Conservation (phyloP, 2,888 invertebrate genomes). For the Lasioglossum villosulum region DNA sequence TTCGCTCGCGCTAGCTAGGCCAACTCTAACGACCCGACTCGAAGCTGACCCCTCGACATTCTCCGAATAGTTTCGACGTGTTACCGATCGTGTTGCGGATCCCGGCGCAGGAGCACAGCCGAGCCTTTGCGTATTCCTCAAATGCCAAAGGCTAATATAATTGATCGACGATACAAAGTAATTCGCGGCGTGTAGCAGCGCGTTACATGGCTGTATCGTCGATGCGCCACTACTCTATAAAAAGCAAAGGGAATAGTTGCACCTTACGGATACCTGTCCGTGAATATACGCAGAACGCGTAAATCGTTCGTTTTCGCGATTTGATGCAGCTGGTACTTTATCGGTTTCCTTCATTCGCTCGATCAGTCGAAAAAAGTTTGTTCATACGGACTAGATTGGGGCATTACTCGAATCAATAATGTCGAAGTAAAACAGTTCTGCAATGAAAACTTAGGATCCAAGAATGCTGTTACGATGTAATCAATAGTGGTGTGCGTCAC, state of each 20-base stretch:
- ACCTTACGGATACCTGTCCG: not conserved
- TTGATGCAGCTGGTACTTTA: too few species aligned
- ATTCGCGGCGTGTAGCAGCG: slow-evolving; percentile 32
- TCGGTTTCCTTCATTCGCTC: not conserved
- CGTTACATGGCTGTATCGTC: not conserved
- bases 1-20: slow-evolving; percentile 42
- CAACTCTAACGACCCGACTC: slow-evolving; percentile 69
- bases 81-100: slow-evolving; percentile 62
- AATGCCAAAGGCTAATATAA: slow-evolving; percentile 61
- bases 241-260: slow-evolving; percentile 26
- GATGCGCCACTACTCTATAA: not conserved
- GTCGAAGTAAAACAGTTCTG: too few species aligned
- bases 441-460: too few species aligned
- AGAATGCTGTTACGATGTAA: too few species aligned
- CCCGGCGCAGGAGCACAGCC: slow-evolving; percentile 18
- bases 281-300: too few species aligned
- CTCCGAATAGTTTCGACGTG: slow-evolving; percentile 71
- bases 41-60: slow-evolving; percentile 67
- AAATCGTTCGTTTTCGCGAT: too few species aligned
- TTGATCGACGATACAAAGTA: slow-evolving; percentile 65
- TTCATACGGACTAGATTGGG: too few species aligned
- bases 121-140: slow-evolving; percentile 36
- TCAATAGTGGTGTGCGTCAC: too few species aligned
- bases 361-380: not conserved
- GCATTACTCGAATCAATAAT: too few species aligned